A percentile compares a stretch with the other conserved stretches of the same genome.
These are phyloP conservation scores for Rousettus leschenaultii DNA, from an alignment of 2,113 vertebrate species.

Conservation along the genomic window DNA sequence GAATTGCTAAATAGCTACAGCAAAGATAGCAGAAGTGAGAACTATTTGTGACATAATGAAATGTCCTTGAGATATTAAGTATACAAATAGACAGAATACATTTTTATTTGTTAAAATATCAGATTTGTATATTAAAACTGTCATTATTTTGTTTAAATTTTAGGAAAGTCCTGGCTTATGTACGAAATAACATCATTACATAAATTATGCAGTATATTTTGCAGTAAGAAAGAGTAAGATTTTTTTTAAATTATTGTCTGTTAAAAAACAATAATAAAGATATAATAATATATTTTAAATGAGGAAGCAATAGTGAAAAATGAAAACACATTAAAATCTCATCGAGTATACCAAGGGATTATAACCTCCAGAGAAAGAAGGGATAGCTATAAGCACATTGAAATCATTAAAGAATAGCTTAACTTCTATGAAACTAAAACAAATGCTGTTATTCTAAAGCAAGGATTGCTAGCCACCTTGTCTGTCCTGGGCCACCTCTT, in stretches of 20 bases:
- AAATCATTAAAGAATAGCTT: not conserved
- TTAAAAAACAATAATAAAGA: not conserved
- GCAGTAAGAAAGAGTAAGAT: fast-evolving
- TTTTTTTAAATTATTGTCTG: not conserved
- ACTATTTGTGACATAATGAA: not conserved
- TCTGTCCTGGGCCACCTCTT: not conserved
- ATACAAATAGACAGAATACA: not conserved
- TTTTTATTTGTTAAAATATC: not conserved
- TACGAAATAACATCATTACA: not conserved
- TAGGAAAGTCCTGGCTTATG: not conserved
- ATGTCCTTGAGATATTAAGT: not conserved
- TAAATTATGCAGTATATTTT: not conserved
- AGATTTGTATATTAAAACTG: not conserved
- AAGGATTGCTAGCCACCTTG: not conserved
- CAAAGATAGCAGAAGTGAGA: not conserved
- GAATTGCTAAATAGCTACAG: not conserved
- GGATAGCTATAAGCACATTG: not conserved
- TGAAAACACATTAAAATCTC: not conserved
- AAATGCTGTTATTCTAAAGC: not conserved
- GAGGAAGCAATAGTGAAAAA: not conserved
- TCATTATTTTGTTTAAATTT: not conserved
- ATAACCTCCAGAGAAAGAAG: not conserved
- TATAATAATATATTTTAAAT: not conserved
- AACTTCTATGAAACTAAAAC: not conserved
- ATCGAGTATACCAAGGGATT: not conserved